phyloP scores from a whole-genome alignment of 64 coral and sea anemone genomes.

The Cladopsammia gracilis region DNA sequence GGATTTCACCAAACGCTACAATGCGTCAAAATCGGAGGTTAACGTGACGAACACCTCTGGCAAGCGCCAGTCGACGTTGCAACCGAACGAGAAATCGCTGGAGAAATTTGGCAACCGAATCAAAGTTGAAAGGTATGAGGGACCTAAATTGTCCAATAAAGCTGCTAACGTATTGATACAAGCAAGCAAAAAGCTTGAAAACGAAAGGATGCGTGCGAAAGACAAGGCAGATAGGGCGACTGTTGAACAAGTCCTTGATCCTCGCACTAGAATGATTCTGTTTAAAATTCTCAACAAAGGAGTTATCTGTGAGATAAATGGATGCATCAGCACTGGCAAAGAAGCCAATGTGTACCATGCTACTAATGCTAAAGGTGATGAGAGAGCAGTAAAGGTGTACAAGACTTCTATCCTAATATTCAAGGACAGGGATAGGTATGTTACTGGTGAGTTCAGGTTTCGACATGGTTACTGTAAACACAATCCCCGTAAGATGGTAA shows the following conservation, averaged over 20 bases:
- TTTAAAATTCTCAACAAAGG: constrained; percentile 95
- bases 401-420: constrained; percentile 97
- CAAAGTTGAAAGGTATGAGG: constrained; percentile 89
- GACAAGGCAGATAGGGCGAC: constrained; percentile 92
- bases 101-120: constrained; percentile 93
- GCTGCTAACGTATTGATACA: constrained; percentile 91
- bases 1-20: constrained; percentile 97
- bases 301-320: constrained; percentile 97
- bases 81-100: constrained; percentile 93
- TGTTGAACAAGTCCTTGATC: constrained; percentile 93
- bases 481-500: constrained; percentile 99
- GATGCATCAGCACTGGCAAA: constrained; percentile 98
- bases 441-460: constrained; percentile 97
- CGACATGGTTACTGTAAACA: constrained; percentile 97
- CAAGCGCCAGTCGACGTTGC: constrained; percentile 72
- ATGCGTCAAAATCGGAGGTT: constrained; percentile 79
- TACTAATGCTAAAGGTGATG: constrained; percentile 59
- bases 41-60: constrained; percentile 66
- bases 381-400: constrained; percentile 95
- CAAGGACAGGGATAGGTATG: constrained; percentile 99
- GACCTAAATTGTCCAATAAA: constrained; percentile 84
- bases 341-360: constrained; percentile 99
- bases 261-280: constrained; percentile 97
- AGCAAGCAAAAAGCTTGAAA: constrained; percentile 79
- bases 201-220: constrained; percentile 82